Evolutionary conservation across 2,797 vertebrate species (phyloP).

Genomic region (Nyctibius grandis): DNA sequence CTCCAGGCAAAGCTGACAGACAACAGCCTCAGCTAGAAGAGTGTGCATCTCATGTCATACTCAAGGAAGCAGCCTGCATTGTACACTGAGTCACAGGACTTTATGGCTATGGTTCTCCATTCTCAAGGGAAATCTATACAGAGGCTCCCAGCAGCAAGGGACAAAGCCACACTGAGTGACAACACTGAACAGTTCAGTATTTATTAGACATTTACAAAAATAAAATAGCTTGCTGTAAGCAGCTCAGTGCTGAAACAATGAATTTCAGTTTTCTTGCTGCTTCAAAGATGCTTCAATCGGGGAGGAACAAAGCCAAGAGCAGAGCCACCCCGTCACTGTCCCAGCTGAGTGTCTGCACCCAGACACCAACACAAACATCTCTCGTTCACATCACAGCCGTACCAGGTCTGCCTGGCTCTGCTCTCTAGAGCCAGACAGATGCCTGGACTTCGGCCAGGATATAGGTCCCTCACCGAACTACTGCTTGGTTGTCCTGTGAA

Average conservation of each 20-base stretch:
- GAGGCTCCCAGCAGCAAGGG: neutral
- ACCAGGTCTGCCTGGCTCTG: neutral
- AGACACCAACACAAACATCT: neutral
- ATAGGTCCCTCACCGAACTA: neutral
- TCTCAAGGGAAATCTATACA: neutral
- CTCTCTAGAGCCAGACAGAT: neutral
- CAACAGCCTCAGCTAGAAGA: neutral
- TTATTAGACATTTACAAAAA: neutral
- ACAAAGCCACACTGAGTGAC: neutral
- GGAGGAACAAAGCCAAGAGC: constrained; percentile 11
- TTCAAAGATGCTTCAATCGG: neutral
- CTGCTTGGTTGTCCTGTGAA: neutral
- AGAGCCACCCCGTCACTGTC: neutral
- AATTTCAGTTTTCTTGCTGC: constrained; percentile 12
- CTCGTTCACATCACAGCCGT: neutral
- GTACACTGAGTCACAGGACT: neutral
- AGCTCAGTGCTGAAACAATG: neutral
- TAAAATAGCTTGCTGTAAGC: constrained; percentile 7
- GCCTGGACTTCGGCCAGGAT: neutral
- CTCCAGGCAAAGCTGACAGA: neutral
- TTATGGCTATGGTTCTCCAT: neutral
- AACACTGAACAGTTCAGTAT: neutral
- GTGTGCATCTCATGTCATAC: neutral
- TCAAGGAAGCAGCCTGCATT: neutral
- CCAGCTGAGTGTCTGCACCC: neutral